phyloP scores from a whole-genome alignment of 2,113 vertebrate genomes.

The Myotis davidii region DNA sequence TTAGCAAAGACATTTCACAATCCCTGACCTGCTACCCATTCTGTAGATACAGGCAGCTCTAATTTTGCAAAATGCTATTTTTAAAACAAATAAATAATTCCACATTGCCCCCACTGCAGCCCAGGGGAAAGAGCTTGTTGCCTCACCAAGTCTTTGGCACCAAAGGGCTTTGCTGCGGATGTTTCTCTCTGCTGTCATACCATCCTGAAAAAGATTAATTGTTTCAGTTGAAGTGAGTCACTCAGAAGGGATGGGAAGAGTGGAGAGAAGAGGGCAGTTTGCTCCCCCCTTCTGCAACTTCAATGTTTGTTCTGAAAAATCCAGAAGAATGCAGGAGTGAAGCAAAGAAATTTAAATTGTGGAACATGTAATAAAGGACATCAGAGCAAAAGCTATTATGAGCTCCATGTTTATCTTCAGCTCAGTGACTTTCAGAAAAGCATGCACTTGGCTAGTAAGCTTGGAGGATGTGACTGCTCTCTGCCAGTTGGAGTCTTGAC shows the following conservation, averaged over 20 bases:
- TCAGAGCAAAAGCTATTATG: constrained; percentile 53
- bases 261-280: constrained; percentile 45
- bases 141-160: constrained; percentile 71
- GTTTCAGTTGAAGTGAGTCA: constrained; percentile 76
- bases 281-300: neutral
- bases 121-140: constrained; percentile 70
- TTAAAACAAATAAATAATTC: constrained; percentile 79
- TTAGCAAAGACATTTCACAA: constrained; percentile 75
- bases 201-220: constrained; percentile 77
- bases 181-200: constrained; percentile 76
- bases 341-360: constrained; percentile 76
- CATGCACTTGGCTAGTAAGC: constrained; percentile 36
- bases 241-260: constrained; percentile 64
- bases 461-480: constrained; percentile 48
- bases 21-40: constrained; percentile 69
- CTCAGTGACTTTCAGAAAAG: constrained; percentile 68
- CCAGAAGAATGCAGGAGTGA: constrained; percentile 68
- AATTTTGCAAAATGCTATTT: constrained; percentile 76
- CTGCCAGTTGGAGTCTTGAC: constrained; percentile 58
- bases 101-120: constrained; percentile 64
- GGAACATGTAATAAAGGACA: constrained; percentile 67
- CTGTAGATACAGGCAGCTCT: constrained; percentile 58
- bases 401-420: constrained; percentile 78
- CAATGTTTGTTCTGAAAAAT: constrained; percentile 75
- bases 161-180: constrained; percentile 67